Conservation (phyloP, 2,113 vertebrate species). For the Hippocampus abdominalis region DNA sequence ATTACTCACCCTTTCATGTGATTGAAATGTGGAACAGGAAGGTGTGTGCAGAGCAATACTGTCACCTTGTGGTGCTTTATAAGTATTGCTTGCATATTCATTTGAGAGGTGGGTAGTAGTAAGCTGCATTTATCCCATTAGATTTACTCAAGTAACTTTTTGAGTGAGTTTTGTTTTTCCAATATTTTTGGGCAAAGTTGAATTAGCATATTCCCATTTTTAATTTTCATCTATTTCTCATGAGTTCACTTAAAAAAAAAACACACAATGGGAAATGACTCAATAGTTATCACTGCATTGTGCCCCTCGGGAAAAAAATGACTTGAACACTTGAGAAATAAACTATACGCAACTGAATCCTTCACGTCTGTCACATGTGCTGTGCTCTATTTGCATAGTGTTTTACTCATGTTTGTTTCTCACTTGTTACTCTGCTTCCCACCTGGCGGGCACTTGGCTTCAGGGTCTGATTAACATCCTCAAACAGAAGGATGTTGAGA, state of each 20-base stretch:
- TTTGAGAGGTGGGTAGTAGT: neutral
- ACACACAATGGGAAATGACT: too few relatives aligned
- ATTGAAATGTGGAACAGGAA: neutral
- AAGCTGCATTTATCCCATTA: neutral
- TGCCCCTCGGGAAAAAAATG: neutral
- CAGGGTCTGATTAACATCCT: constrained; percentile 86
- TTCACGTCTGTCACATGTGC: constrained; percentile 6
- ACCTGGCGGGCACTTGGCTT: constrained; percentile 23
- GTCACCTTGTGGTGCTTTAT: neutral
- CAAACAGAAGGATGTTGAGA: constrained; percentile 77
- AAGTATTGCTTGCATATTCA: neutral
- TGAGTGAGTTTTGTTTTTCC: neutral
- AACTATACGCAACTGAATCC: neutral
- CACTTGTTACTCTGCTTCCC: neutral
- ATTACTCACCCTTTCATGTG: too few relatives aligned
- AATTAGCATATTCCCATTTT: neutral
- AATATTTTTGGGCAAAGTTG: neutral
- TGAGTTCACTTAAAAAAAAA: neutral
- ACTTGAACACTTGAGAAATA: neutral
- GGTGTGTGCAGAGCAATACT: neutral
- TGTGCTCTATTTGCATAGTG: constrained; percentile 15
- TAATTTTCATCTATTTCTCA: neutral
- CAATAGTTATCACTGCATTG: too few relatives aligned
- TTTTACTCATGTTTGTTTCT: constrained; percentile 9
- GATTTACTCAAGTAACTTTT: neutral